Evolutionary conservation across 2,113 vertebrate species (phyloP), one percentile per base, ranked within the genome.

Genomic region (Labrus mixtus): DNA sequence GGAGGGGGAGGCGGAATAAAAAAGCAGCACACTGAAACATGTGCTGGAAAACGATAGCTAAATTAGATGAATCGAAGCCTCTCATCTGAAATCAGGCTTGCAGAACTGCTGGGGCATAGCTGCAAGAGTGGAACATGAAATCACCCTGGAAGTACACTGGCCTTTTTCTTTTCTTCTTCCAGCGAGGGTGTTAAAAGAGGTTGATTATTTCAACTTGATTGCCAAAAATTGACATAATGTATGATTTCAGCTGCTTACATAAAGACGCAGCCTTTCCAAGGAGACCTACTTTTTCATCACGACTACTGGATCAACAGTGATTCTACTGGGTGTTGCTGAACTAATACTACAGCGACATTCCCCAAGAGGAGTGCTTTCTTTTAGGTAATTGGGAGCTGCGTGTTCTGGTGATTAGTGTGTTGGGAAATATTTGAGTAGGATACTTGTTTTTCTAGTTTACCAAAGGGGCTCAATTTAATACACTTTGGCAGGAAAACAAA

Each of bases 1-100:
- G 37, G 16, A 11, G 4, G 9, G 7, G 17, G 4, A 2, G 22
- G 23, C 4, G 37, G 19, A 5, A 10, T 50, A 51, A 29, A 46
- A 51, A 23, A 57, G 39, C 33, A 48, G n/a, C 73, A 75, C 20
- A 69, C 74, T 78, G n/a, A 87, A 89, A 89, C 86, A 91, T 80
- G 86, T 81, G 81, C 68, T 78, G 76, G 41, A 76, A 85, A 89
- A 88, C n/a, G 59, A 79, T 50, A 29, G 71, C 55, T 80, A 87
- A 87, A 86, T 83, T 73, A 86, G 72, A 82, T 68, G 82, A 82
- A 81, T 81, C 43, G 23, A 68, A 80, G 85, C 56, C 70, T 73
- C 84, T 78, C 79, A 41, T 87, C 53, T 89, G 50, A 78, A 85
- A 81, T 70, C 83, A 63, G 68, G 56, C 68, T 75, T 19, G 68